Percentiles rank a stretch among this genome's conserved stretches.
These are phyloP conservation scores for Rhadinocentrus ornatus DNA, from an alignment of 2,797 vertebrate species.

Conservation along the genomic window DNA sequence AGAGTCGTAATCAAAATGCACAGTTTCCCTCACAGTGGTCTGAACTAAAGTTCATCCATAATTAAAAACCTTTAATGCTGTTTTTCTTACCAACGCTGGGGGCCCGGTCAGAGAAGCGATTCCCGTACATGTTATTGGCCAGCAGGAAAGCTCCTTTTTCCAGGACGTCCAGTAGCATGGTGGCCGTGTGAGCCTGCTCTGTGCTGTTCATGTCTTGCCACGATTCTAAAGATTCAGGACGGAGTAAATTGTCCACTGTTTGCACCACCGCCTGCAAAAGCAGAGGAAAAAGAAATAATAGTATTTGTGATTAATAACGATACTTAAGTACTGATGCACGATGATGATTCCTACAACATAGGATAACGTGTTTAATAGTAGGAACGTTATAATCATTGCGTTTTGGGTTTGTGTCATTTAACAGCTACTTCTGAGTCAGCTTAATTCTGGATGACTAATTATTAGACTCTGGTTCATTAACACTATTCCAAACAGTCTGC, in stretches of 20 bases:
- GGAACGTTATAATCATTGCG: slow-evolving; percentile 20
- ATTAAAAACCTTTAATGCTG: neutral
- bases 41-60: neutral
- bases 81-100: slow-evolving; percentile 81
- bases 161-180: slow-evolving; percentile 93
- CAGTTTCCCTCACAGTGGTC: slow-evolving; percentile 1
- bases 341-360: neutral
- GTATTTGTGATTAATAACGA: neutral
- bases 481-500: slow-evolving; percentile 18
- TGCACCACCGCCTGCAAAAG: slow-evolving; percentile 90
- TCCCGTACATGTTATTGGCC: slow-evolving; percentile 94
- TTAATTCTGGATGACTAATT: slow-evolving; percentile 55
- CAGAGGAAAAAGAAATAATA: neutral
- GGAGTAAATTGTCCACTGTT: slow-evolving; percentile 92
- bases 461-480: slow-evolving; percentile 54
- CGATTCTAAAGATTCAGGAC: slow-evolving; percentile 89
- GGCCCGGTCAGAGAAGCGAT: slow-evolving; percentile 80
- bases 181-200: slow-evolving; percentile 94
- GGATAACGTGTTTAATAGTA: slow-evolving; percentile 20
- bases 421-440: slow-evolving; percentile 27
- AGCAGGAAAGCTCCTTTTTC: slow-evolving; percentile 95
- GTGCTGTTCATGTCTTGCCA: slow-evolving; percentile 97
- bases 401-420: slow-evolving; percentile 34
- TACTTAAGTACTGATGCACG: neutral
- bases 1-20: neutral